phyloP scores from a whole-genome alignment of 2,797 vertebrate genomes.

The Carcharodon carcharias region DNA sequence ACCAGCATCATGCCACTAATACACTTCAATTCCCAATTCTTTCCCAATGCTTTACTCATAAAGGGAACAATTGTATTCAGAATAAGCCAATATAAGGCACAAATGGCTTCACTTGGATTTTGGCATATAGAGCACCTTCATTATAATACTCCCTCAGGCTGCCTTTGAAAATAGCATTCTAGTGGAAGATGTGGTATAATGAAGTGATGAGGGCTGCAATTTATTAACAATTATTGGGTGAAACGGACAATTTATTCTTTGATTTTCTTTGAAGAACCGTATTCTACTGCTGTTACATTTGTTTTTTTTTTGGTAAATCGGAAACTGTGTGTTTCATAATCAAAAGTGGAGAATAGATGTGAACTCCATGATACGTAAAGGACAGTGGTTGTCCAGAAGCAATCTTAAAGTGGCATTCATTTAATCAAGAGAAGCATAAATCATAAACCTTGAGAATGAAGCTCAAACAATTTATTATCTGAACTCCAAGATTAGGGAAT shows the following conservation, averaged over 20 bases:
- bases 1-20: no score
- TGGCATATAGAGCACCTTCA: background rate
- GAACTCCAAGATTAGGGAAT: background rate
- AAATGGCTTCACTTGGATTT: background rate
- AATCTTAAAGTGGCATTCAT: background rate
- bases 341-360: background rate
- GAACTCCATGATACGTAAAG: background rate
- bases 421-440: background rate
- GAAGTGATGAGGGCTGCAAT: background rate
- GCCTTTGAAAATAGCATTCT: background rate
- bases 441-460: background rate
- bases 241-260: background rate
- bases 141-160: background rate
- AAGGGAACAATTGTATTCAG: slow-evolving; percentile 13
- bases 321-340: background rate
- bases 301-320: background rate
- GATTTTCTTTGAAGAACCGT: background rate
- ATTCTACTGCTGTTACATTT: background rate
- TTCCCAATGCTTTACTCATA: background rate
- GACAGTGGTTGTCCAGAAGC: background rate
- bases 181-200: background rate
- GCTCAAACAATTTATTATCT: background rate
- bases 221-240: background rate
- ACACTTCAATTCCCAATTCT: background rate
- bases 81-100: background rate